Conservation (phyloP, 2,113 vertebrate genomes). For the Cacatua alba region DNA sequence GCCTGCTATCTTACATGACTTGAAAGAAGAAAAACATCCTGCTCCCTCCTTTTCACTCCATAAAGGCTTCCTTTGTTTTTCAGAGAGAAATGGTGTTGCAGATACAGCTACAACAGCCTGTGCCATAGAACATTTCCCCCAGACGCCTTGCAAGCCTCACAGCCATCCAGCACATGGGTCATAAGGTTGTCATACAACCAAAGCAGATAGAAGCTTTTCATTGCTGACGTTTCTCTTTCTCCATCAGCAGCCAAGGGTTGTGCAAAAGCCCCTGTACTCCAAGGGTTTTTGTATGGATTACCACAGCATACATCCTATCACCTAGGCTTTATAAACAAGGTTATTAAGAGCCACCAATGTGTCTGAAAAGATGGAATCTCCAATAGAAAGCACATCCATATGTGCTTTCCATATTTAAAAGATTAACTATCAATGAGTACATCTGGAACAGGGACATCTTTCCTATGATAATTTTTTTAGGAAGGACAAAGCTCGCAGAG, state of each 20-base stretch:
- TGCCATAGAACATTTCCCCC: not conserved
- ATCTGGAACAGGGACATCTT: not conserved
- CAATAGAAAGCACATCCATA: not conserved
- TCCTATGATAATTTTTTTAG: not conserved
- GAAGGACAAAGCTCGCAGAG: not conserved
- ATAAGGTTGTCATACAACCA: not conserved
- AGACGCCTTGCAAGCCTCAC: not conserved
- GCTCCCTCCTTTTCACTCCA: not conserved
- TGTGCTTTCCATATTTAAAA: not conserved
- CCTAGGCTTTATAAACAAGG: not conserved
- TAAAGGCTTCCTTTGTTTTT: not conserved
- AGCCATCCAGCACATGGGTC: rapidly evolving
- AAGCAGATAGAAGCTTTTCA: not conserved
- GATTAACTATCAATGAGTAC: not conserved
- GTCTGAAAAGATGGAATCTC: not conserved
- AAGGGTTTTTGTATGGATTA: not conserved
- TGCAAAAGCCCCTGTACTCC: not conserved
- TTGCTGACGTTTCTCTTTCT: not conserved
- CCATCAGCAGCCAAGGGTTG: not conserved
- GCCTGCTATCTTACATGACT: not conserved
- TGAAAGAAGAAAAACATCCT: not conserved
- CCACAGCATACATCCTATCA: not conserved
- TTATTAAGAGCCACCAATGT: not conserved
- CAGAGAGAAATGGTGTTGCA: not conserved
- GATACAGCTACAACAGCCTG: not conserved